phyloP scores from a whole-genome alignment of 2,888 invertebrate species.

The Eupithecia subfuscata region DNA sequence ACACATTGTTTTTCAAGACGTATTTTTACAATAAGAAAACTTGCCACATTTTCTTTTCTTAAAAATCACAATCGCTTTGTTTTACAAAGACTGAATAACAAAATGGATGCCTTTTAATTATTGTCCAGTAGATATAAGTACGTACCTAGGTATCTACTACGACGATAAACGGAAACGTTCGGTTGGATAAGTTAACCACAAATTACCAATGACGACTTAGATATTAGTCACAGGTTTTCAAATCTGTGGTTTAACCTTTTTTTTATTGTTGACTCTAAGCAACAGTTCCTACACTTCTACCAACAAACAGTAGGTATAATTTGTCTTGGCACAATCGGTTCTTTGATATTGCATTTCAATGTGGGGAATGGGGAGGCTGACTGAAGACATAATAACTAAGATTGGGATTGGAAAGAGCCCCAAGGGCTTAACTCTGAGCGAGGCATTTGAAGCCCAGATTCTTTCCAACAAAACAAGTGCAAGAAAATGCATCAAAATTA shows the following conservation, averaged over 20 bases:
- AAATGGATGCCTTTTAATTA: not conserved
- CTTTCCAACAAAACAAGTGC: too few species aligned
- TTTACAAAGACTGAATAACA: not conserved
- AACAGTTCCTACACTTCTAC: not conserved
- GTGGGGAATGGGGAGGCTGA: not conserved
- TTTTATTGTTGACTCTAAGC: not conserved
- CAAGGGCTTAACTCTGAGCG: not conserved
- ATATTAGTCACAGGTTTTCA: not conserved
- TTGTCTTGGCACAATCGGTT: not conserved
- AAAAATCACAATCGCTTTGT: not conserved
- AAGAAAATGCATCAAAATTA: too few species aligned
- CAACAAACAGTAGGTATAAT: not conserved
- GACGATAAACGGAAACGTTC: not conserved
- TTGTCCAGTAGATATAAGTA: not conserved
- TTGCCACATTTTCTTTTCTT: slow-evolving; percentile 1
- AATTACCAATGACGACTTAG: not conserved
- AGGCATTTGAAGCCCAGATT: not conserved
- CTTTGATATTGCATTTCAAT: not conserved
- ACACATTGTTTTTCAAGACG: not conserved
- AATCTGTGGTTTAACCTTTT: not conserved
- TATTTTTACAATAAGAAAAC: not conserved
- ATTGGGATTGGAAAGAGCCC: not conserved
- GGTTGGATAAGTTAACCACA: not conserved
- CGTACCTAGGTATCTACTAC: not conserved
- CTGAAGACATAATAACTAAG: not conserved